Conservation (phyloP, 2,888 invertebrate species). For the Amorpha juglandis region DNA sequence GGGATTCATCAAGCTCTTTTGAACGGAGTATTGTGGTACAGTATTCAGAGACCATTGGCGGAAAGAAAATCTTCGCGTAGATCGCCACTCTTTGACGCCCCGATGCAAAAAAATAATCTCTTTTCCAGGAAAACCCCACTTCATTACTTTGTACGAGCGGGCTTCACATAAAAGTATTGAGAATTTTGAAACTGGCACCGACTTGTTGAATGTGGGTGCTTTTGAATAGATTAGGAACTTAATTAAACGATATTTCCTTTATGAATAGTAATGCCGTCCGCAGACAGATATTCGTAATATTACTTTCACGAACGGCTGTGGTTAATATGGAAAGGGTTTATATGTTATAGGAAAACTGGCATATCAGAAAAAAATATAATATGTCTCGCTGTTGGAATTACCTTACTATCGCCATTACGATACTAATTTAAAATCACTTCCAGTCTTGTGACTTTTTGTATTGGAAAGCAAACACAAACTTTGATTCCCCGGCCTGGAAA, state of each 20-base stretch:
- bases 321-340: neutral
- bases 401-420: no score
- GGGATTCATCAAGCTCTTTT: constrained; percentile 83
- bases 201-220: constrained; percentile 74
- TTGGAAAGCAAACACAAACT: no score
- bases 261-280: constrained; percentile 47
- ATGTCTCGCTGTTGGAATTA: no score
- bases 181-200: constrained; percentile 59
- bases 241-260: constrained; percentile 64
- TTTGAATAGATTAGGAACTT: constrained; percentile 68
- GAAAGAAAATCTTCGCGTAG: constrained; percentile 76
- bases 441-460: no score
- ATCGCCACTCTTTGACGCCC: constrained; percentile 79
- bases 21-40: constrained; percentile 77
- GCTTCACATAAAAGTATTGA: constrained; percentile 64
- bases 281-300: constrained; percentile 34
- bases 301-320: constrained; percentile 14
- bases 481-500: no score
- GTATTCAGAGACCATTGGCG: constrained; percentile 72
- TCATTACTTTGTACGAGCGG: constrained; percentile 68
- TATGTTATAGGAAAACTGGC: no score
- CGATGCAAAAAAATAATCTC: constrained; percentile 74
- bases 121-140: constrained; percentile 64
- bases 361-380: no score
- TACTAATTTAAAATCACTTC: no score